Evolutionary conservation across 2,113 vertebrate genomes (phyloP).

Genomic region (Leptobrachium ailaonicum): DNA sequence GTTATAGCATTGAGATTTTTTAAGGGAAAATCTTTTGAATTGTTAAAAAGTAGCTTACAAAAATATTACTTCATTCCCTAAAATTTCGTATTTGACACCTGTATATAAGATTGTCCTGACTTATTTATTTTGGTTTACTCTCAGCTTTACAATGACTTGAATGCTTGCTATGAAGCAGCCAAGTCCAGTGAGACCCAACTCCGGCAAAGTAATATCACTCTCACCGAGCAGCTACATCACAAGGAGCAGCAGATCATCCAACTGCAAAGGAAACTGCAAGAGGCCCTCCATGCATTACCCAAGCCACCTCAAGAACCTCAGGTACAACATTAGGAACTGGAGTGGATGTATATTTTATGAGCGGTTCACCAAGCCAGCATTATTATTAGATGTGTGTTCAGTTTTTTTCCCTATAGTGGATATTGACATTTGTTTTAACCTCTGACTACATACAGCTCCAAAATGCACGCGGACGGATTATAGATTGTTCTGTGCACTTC

Average conservation of each 20-base stretch:
- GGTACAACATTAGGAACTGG: constrained; percentile 46
- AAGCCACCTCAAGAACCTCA: constrained; percentile 59
- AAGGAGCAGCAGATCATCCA: constrained; percentile 76
- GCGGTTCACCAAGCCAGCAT: constrained; percentile 38
- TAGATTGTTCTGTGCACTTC: constrained; percentile 16
- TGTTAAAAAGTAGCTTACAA: not conserved
- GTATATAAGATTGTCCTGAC: not conserved
- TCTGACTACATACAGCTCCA: constrained; percentile 12
- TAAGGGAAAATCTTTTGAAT: not conserved
- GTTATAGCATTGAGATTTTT: too few relatives aligned
- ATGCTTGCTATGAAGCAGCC: constrained; percentile 79
- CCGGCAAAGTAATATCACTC: constrained; percentile 70
- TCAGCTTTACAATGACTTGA: constrained; percentile 87
- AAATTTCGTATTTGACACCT: not conserved
- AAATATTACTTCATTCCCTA: not conserved
- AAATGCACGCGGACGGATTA: not conserved
- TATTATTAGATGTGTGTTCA: constrained; percentile 34
- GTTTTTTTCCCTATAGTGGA: constrained; percentile 21
- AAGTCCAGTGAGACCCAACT: constrained; percentile 77
- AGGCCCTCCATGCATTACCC: constrained; percentile 50
- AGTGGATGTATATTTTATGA: constrained; percentile 47
- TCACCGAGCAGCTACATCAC: constrained; percentile 73
- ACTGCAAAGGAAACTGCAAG: constrained; percentile 74
- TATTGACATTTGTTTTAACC: constrained; percentile 48
- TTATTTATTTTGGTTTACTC: constrained; percentile 43